A percentile compares a stretch with the other conserved stretches of the same genome.
Conservation (phyloP, 2,888 invertebrate species). For the Lamellibrachia columna region DNA sequence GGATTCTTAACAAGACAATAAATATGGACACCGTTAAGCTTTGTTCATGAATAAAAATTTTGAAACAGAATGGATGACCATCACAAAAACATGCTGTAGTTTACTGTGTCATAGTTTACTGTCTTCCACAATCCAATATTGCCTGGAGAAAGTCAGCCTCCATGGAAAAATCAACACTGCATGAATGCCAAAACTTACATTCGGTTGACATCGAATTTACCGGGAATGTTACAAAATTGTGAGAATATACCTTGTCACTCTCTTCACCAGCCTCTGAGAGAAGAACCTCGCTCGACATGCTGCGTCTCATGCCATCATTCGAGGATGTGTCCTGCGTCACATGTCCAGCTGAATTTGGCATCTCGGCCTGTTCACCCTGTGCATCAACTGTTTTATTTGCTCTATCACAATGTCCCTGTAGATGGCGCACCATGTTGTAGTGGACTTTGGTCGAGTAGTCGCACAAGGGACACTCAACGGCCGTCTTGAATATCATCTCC, state of each 20-base stretch:
- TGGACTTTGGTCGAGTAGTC: background rate
- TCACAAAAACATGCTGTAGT: no score
- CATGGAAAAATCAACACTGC: background rate
- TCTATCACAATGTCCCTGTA: background rate
- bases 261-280: background rate
- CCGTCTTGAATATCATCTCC: slow-evolving; percentile 3
- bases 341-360: background rate
- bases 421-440: background rate
- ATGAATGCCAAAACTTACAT: no score
- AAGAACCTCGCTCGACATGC: background rate
- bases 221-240: background rate
- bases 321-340: background rate
- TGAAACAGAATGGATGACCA: background rate
- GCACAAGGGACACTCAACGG: background rate
- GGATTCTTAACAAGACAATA: background rate
- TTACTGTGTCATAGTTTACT: no score
- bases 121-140: no score
- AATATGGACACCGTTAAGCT: background rate
- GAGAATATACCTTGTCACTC: background rate
- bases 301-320: background rate
- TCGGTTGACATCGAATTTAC: no score
- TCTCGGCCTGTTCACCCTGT: background rate
- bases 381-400: background rate
- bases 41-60: background rate
- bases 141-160: background rate